Evolutionary conservation across 2,888 invertebrate species (phyloP).

Genomic region (Spisula subtruncata): DNA sequence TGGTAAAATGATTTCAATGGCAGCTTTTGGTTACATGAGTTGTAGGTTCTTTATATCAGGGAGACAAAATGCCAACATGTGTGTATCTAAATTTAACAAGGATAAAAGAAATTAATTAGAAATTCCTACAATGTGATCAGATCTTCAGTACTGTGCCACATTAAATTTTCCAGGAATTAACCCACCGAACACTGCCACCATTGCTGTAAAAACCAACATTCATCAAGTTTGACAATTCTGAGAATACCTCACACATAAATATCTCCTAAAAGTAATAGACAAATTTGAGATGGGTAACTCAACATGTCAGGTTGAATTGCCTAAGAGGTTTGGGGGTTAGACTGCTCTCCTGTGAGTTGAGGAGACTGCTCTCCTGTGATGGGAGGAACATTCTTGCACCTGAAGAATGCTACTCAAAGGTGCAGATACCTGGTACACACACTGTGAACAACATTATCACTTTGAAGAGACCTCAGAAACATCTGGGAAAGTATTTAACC

Average conservation of each 20-base stretch:
- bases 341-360: background rate
- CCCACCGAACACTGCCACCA: background rate
- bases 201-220: background rate
- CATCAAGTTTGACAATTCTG: background rate
- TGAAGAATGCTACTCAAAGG: conserved; percentile 7
- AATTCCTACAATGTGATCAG: background rate
- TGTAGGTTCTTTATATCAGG: background rate
- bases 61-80: conserved; percentile 8
- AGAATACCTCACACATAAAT: conserved; percentile 8
- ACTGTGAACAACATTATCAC: background rate
- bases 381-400: background rate
- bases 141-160: background rate
- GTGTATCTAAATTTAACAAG: background rate
- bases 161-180: background rate
- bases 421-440: background rate
- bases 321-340: background rate
- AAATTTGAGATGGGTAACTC: background rate
- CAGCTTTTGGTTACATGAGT: background rate
- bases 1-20: background rate
- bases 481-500: conserved; percentile 3
- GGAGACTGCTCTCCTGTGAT: background rate
- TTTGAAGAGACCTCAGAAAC: background rate
- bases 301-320: conserved; percentile 6
- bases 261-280: background rate
- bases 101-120: background rate